phyloP scores from a whole-genome alignment of 2,797 vertebrate species.

The Bradypodion ventrale region DNA sequence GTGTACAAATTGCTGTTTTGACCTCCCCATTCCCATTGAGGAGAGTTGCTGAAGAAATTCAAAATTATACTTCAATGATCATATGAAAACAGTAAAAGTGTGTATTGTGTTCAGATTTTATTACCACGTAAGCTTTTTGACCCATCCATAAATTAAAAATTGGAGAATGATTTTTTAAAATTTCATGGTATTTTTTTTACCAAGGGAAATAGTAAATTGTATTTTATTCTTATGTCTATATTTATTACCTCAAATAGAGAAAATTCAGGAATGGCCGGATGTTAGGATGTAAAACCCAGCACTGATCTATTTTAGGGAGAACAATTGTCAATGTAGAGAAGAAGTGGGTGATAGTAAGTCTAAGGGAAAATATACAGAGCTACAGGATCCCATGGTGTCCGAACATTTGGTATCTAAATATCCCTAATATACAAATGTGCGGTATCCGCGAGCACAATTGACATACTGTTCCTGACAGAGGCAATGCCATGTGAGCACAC shows the following conservation, averaged over 20 bases:
- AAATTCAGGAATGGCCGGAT: not conserved
- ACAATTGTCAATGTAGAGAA: too few relatives aligned
- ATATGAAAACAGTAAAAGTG: not conserved
- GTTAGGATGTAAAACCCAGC: not conserved
- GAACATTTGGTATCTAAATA: not conserved
- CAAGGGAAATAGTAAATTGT: not conserved
- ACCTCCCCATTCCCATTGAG: not conserved
- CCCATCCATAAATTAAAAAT: not conserved
- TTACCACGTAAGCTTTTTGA: not conserved
- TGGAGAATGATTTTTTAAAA: conserved; percentile 7
- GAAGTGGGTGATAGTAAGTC: not conserved
- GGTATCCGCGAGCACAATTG: too few relatives aligned
- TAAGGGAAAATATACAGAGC: not conserved
- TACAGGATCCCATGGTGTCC: not conserved
- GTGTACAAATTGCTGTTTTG: not conserved
- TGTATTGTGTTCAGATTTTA: not conserved
- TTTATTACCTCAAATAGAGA: not conserved
- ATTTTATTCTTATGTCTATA: not conserved
- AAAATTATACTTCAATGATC: conserved; percentile 18
- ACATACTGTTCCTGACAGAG: too few relatives aligned
- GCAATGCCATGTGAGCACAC: too few relatives aligned
- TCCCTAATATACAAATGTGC: not conserved
- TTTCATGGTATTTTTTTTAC: not conserved
- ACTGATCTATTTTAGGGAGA: not conserved
- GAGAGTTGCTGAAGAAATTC: not conserved